Conservation (phyloP, 2,888 invertebrate genomes). For the Microplitis manilae region DNA sequence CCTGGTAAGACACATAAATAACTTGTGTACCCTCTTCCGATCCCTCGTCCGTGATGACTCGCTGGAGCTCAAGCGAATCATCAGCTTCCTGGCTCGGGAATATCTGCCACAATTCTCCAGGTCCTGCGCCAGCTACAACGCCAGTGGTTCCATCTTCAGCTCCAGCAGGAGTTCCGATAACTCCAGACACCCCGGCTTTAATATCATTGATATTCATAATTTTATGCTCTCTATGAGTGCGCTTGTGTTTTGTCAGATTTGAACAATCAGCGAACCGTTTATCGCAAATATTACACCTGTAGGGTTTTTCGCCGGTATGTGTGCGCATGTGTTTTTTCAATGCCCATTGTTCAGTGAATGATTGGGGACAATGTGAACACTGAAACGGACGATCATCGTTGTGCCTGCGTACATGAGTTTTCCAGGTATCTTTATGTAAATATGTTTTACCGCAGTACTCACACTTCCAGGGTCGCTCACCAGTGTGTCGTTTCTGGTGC, state of each 20-base stretch:
- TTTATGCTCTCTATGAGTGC: constrained; percentile 70
- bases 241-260: constrained; percentile 81
- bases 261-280: constrained; percentile 85
- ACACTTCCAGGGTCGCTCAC: constrained; percentile 76
- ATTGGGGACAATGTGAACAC: constrained; percentile 75
- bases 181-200: constrained; percentile 52
- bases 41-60: constrained; percentile 58
- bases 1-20: constrained; percentile 73
- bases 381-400: constrained; percentile 78
- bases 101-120: constrained; percentile 66
- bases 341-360: constrained; percentile 79
- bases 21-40: constrained; percentile 71
- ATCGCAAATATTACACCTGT: constrained; percentile 80
- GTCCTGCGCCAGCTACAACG: background rate
- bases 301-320: constrained; percentile 81
- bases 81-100: constrained; percentile 61
- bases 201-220: constrained; percentile 52
- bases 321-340: constrained; percentile 78
- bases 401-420: constrained; percentile 79
- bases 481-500: constrained; percentile 78
- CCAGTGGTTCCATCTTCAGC: background rate
- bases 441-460: constrained; percentile 76
- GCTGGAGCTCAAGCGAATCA: constrained; percentile 49
- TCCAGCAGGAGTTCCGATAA: background rate
- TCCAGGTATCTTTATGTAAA: constrained; percentile 77